Evolutionary conservation across 2,888 invertebrate genomes (phyloP).

Genomic region (Drosophila acutilabella): DNA sequence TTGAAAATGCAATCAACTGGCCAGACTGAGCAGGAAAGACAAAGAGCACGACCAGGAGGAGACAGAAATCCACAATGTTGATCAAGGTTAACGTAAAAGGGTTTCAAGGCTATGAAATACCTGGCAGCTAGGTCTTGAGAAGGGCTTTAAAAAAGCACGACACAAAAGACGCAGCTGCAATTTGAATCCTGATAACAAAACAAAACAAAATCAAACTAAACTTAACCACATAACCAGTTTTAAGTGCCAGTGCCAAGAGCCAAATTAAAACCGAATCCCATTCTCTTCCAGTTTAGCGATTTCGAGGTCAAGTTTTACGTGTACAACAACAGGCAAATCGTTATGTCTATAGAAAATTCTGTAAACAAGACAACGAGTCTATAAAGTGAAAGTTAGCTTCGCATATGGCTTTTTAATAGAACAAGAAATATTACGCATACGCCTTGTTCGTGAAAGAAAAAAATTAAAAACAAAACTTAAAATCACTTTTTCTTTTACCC

Average conservation of each 20-base stretch:
- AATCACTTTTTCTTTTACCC: conserved; percentile 35
- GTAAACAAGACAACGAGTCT: background rate
- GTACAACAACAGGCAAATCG: conserved; percentile 5
- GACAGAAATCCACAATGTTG: conserved; percentile 27
- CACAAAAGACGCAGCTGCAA: conserved; percentile 23
- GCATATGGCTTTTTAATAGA: conserved; percentile 13
- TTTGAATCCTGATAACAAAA: conserved; percentile 27
- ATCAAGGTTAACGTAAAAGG: conserved; percentile 71
- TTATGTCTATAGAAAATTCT: conserved; percentile 4
- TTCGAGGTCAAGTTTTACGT: conserved; percentile 23
- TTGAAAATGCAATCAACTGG: conserved; percentile 12
- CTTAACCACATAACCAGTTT: conserved; percentile 30
- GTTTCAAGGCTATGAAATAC: conserved; percentile 71
- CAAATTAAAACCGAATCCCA: conserved; percentile 28
- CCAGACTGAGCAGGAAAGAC: conserved; percentile 4
- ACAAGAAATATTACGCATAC: conserved; percentile 56
- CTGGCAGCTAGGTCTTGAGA: conserved; percentile 24
- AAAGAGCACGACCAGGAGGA: conserved; percentile 11
- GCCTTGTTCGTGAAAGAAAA: conserved; percentile 30
- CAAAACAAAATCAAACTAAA: conserved; percentile 1
- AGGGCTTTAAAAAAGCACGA: conserved; percentile 48
- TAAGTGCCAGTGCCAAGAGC: conserved; percentile 1
- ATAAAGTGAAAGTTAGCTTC: conserved; percentile 47
- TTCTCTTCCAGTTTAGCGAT: conserved; percentile 14
- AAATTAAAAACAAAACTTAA: conserved; percentile 30